phyloP scores from a whole-genome alignment of 2,113 vertebrate species.

The Donacobius atricapilla region DNA sequence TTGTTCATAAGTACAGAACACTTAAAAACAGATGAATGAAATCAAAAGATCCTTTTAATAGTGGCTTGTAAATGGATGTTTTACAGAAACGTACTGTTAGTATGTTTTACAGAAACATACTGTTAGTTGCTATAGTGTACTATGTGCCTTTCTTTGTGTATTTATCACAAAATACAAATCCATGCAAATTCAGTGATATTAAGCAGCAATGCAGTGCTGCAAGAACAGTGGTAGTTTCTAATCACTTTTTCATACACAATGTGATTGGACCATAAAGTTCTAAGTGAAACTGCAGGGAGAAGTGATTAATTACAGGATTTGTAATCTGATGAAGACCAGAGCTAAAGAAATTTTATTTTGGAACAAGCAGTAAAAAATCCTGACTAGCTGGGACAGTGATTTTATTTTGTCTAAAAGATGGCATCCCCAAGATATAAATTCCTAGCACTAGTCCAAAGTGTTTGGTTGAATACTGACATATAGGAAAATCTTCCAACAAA shows the following conservation, averaged over 20 bases:
- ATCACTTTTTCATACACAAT: not conserved
- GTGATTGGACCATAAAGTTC: not conserved
- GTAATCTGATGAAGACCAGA: not conserved
- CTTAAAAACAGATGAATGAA: not conserved
- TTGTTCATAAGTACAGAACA: not conserved
- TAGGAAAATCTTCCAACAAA: constrained; percentile 22
- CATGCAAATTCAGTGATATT: not conserved
- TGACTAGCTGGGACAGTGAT: not conserved
- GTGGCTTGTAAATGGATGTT: not conserved
- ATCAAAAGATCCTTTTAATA: not conserved
- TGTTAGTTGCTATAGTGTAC: not conserved
- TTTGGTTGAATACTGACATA: not conserved
- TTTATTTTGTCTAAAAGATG: constrained; percentile 38
- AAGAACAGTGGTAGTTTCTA: not conserved
- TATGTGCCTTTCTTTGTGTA: not conserved
- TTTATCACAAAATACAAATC: not conserved
- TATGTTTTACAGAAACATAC: not conserved
- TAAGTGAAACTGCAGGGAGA: not conserved
- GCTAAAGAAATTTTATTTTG: not conserved
- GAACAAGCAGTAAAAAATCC: not conserved
- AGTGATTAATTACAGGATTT: not conserved
- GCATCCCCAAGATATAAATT: not conserved
- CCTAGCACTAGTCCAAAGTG: not conserved
- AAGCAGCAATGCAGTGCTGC: not conserved
- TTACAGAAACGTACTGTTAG: not conserved